phyloP scores from a whole-genome alignment of 2,113 vertebrate genomes.

The Argyrosomus japonicus region DNA sequence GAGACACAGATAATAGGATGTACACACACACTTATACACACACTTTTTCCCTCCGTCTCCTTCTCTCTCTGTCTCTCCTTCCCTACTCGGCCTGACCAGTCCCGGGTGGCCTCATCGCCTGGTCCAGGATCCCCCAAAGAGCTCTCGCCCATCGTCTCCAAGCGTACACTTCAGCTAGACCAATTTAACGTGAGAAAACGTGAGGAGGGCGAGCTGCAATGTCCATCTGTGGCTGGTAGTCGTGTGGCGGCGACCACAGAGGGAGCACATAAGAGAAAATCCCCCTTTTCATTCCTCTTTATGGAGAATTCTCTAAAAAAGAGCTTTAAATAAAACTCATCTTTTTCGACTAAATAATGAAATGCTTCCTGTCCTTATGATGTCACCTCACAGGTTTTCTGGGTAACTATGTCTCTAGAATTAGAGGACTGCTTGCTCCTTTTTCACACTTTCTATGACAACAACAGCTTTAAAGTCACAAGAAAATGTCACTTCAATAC shows the following conservation, averaged over 20 bases:
- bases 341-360: background rate
- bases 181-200: constrained; percentile 81
- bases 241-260: constrained; percentile 40
- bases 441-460: background rate
- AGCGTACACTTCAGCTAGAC: constrained; percentile 68
- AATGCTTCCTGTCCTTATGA: background rate
- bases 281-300: constrained; percentile 16
- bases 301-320: background rate
- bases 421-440: background rate
- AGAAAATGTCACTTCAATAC: background rate
- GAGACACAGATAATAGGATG: constrained; percentile 72
- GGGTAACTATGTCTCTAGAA: background rate
- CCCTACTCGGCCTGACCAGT: constrained; percentile 63
- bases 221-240: constrained; percentile 74
- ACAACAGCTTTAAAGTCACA: background rate
- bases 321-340: background rate
- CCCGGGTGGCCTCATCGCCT: constrained; percentile 73
- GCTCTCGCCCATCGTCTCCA: constrained; percentile 64
- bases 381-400: background rate
- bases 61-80: constrained; percentile 37
- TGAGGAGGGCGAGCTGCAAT: constrained; percentile 61
- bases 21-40: constrained; percentile 45
- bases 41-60: constrained; percentile 19
- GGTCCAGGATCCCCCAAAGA: constrained; percentile 78
- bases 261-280: constrained; percentile 41